Evolutionary conservation across 2,888 invertebrate species (phyloP).

Genomic region (Folsomia manolachei): DNA sequence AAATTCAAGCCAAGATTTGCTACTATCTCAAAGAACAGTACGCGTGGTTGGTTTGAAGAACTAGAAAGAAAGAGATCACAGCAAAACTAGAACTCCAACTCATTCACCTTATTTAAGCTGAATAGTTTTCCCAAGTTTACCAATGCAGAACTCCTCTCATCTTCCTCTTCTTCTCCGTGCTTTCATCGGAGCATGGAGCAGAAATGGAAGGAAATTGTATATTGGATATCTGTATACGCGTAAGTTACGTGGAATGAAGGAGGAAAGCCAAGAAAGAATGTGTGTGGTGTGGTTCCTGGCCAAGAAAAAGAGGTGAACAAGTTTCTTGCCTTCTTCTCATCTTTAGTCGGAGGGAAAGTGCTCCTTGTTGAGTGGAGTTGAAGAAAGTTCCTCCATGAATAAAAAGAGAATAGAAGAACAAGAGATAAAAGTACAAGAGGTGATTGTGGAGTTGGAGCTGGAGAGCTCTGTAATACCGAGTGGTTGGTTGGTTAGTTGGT

Average conservation of each 20-base stretch:
- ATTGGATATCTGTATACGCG: not conserved
- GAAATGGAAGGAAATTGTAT: not conserved
- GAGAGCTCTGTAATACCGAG: too few species aligned
- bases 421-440: conserved; percentile 12
- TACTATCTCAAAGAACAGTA: not conserved
- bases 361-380: not conserved
- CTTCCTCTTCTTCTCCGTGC: too few species aligned
- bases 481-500: conserved; percentile 6
- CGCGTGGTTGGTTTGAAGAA: not conserved
- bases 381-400: conserved; percentile 42
- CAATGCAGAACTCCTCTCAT: not conserved
- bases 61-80: too few species aligned
- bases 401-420: conserved; percentile 25
- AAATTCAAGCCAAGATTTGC: not conserved
- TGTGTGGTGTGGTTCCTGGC: too few species aligned
- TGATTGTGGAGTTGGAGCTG: too few species aligned
- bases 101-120: not conserved
- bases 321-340: not conserved
- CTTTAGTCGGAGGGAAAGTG: not conserved
- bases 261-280: not conserved
- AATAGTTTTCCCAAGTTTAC: not conserved
- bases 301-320: not conserved
- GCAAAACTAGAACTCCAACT: too few species aligned
- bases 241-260: not conserved
- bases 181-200: not conserved